Conservation (phyloP, 2,113 vertebrate species). For the Labeo rohita region DNA sequence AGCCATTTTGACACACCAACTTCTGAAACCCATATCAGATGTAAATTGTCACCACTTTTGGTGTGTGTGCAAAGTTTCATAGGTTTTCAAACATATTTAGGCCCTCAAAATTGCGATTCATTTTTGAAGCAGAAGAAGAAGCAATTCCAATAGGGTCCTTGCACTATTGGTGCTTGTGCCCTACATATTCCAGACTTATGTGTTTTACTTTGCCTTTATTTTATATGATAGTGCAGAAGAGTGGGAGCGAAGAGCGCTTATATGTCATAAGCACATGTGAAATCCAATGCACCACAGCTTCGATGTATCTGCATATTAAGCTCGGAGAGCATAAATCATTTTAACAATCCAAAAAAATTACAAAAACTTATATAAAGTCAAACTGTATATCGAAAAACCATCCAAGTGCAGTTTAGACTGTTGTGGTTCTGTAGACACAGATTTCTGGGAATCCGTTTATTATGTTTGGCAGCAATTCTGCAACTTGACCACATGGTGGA, state of each 20-base stretch:
- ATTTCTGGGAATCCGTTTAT: constrained; percentile 14
- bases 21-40: too few relatives aligned
- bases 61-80: too few relatives aligned
- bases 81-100: too few relatives aligned
- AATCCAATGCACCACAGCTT: neutral
- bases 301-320: neutral
- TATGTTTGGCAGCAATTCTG: constrained; percentile 2
- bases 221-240: neutral
- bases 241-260: neutral
- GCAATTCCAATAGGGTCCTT: too few relatives aligned
- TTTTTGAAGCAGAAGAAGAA: too few relatives aligned
- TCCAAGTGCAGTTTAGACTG: neutral
- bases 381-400: neutral
- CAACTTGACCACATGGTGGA: constrained; percentile 3
- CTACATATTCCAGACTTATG: too few relatives aligned
- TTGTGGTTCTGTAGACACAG: neutral
- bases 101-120: too few relatives aligned
- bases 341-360: neutral
- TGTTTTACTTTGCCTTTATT: neutral
- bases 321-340: neutral
- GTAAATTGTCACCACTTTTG: too few relatives aligned
- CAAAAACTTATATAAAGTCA: neutral
- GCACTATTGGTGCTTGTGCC: too few relatives aligned
- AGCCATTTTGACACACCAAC: too few relatives aligned
- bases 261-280: neutral